phyloP scores from a whole-genome alignment of 2,888 invertebrate genomes.

The Liodrosophila aerea region DNA sequence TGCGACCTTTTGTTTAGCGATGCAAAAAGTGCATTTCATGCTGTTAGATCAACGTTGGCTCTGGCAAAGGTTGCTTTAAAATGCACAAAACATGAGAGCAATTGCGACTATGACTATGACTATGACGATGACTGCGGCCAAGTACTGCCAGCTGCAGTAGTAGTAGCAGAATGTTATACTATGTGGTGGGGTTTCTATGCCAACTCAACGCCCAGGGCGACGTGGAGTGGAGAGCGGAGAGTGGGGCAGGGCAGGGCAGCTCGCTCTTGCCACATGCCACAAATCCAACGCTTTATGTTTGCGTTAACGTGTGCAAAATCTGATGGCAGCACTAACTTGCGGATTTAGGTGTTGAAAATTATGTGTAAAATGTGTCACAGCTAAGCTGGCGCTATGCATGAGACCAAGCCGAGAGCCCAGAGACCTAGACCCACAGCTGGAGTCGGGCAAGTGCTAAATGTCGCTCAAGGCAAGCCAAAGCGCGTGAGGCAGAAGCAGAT shows the following conservation, averaged over 20 bases:
- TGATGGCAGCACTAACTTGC: slow-evolving; percentile 75
- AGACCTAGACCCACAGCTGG: slow-evolving; percentile 1
- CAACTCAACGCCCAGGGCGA: slow-evolving; percentile 2
- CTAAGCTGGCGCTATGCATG: slow-evolving; percentile 61
- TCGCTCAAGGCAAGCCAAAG: slow-evolving; percentile 50
- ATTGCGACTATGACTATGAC: neutral
- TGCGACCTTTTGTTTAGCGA: slow-evolving; percentile 25
- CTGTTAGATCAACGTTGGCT: neutral
- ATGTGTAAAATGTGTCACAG: slow-evolving; percentile 76
- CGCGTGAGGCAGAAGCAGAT: slow-evolving; percentile 36
- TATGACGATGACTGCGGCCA: neutral
- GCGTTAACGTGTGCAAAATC: slow-evolving; percentile 75
- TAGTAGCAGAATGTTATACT: neutral
- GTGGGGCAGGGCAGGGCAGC: neutral
- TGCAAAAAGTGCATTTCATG: slow-evolving; percentile 32
- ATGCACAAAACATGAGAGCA: slow-evolving; percentile 25
- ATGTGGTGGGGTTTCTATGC: slow-evolving; percentile 8
- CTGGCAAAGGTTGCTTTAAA: slow-evolving; percentile 32
- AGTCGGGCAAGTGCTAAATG: slow-evolving; percentile 57
- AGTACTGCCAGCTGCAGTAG: neutral
- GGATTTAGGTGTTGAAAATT: slow-evolving; percentile 77
- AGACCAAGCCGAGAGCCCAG: slow-evolving; percentile 1
- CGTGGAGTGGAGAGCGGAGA: too few species aligned
- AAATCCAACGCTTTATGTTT: slow-evolving; percentile 74
- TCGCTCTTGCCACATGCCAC: slow-evolving; percentile 44